phyloP scores from a whole-genome alignment of 1,140 invertebrate species.

The Orchestia grillus region DNA sequence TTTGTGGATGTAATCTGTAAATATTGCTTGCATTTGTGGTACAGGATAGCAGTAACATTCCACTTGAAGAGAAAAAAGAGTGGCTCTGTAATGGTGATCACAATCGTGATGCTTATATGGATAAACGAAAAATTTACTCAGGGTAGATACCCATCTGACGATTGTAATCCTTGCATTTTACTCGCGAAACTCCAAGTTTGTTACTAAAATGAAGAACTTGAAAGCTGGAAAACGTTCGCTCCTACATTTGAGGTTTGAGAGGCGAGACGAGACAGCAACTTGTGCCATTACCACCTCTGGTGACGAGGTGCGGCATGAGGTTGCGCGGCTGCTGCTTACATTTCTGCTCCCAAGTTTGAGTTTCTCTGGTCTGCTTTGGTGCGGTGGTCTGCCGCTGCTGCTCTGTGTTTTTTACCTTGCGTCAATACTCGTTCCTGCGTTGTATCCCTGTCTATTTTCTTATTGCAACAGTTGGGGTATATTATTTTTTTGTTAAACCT shows the following conservation, averaged over 20 bases:
- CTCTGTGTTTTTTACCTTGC: background rate
- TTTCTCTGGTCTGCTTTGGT: background rate
- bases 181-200: background rate
- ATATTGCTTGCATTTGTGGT: no score
- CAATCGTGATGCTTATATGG: no score
- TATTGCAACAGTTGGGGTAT: background rate
- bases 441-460: background rate
- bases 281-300: background rate
- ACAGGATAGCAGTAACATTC: no score
- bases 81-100: no score
- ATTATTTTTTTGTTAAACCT: background rate
- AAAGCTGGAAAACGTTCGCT: background rate
- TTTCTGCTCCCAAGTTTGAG: background rate
- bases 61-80: no score
- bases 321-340: no score
- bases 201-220: background rate
- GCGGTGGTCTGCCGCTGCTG: background rate
- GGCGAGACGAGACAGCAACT: background rate
- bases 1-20: no score
- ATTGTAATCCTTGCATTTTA: background rate
- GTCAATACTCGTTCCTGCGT: no score
- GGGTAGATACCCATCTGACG: background rate
- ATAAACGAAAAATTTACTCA: no score
- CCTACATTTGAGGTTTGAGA: background rate
- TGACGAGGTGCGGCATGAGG: background rate